Percentiles rank a stretch among this genome's conserved stretches.
Conservation (phyloP, 2,113 vertebrate genomes). For the Chamaea fasciata region DNA sequence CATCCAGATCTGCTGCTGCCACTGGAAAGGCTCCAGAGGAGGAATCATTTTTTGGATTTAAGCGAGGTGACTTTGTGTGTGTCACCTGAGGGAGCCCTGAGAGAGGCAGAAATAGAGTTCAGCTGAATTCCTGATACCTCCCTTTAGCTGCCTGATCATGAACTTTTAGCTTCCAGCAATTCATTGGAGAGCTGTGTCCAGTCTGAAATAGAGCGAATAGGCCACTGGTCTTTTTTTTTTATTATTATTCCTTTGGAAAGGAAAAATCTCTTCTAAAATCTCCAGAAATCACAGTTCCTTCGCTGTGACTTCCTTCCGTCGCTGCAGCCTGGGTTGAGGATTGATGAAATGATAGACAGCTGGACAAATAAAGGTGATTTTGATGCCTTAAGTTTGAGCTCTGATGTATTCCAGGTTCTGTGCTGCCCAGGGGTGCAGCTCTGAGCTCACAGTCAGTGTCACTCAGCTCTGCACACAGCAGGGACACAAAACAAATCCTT, state of each 20-base stretch:
- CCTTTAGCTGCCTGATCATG: neutral
- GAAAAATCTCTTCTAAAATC: neutral
- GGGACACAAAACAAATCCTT: too few relatives aligned
- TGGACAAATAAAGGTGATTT: neutral
- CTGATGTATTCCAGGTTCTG: too few relatives aligned
- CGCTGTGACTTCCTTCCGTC: neutral
- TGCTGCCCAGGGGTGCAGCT: too few relatives aligned
- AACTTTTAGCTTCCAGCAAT: neutral
- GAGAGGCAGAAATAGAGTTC: neutral
- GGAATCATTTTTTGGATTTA: neutral
- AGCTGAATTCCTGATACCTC: neutral
- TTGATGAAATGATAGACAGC: neutral
- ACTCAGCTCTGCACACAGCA: too few relatives aligned
- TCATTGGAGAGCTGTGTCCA: neutral
- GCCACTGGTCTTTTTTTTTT: neutral
- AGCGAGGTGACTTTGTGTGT: neutral
- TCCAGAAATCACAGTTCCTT: neutral
- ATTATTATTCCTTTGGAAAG: neutral
- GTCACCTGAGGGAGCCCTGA: neutral
- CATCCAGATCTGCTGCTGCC: neutral
- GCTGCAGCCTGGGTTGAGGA: neutral
- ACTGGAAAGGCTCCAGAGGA: neutral
- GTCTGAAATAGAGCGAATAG: neutral
- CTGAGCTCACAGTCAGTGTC: too few relatives aligned
- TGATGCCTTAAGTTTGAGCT: too few relatives aligned